phyloP scores from a whole-genome alignment of 2,888 invertebrate species.

The Spisula solida region DNA sequence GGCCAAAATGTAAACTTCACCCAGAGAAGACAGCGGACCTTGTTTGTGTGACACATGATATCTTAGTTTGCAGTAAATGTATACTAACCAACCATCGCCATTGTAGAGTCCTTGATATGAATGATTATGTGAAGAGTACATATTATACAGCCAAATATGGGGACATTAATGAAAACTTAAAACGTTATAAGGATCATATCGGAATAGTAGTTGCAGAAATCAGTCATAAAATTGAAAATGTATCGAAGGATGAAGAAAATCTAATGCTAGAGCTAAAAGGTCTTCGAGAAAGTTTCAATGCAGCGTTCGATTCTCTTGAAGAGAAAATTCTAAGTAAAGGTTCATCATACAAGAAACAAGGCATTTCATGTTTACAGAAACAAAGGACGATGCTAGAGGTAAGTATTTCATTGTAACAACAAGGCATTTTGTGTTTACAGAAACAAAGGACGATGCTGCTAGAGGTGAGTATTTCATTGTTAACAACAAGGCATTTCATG shows the following conservation, averaged over 20 bases:
- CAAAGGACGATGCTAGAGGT: slow-evolving; percentile 71
- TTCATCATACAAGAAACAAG: slow-evolving; percentile 53
- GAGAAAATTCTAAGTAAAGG: slow-evolving; percentile 63
- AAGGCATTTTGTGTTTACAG: too few relatives aligned
- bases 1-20: slow-evolving; percentile 71
- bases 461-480: too few relatives aligned
- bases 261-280: slow-evolving; percentile 60
- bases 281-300: slow-evolving; percentile 64
- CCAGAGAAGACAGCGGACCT: slow-evolving; percentile 69
- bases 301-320: slow-evolving; percentile 66
- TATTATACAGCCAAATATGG: slow-evolving; percentile 65
- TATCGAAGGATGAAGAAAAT: slow-evolving; percentile 68
- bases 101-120: slow-evolving; percentile 70
- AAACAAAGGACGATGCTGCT: too few relatives aligned
- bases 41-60: slow-evolving; percentile 70
- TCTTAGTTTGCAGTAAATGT: slow-evolving; percentile 72
- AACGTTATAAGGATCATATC: slow-evolving; percentile 66
- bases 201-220: slow-evolving; percentile 59
- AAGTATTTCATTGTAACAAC: not conserved
- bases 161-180: slow-evolving; percentile 67
- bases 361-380: slow-evolving; percentile 62
- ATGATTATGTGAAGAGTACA: slow-evolving; percentile 68
- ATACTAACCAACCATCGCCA: slow-evolving; percentile 66
- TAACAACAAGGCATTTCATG: too few relatives aligned
- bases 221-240: slow-evolving; percentile 57